Evolutionary conservation across 37 sponge, comb jelly and placozoan species (phyloP), one percentile per base, ranked within the genome.

Genomic region (Tethya wilhelma): DNA sequence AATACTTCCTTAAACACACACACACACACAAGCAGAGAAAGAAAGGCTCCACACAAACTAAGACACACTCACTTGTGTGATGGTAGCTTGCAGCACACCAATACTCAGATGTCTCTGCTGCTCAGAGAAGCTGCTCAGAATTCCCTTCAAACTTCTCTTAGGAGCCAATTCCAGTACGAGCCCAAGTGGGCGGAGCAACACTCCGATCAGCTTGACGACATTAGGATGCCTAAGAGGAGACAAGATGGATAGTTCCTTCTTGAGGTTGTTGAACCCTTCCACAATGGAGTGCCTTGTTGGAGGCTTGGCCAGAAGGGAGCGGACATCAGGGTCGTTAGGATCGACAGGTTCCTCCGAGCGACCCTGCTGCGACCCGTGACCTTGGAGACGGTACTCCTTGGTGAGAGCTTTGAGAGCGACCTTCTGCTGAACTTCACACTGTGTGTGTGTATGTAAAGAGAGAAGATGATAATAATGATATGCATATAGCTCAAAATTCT

Each of bases 91-190:
- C 55, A 49, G 55, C 55, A 49, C 55, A 49, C 55, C 9, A 17
- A 49, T 19, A 19, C 55, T 49, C 17, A 49, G 9, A 49, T 49
- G 55, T 17, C 9, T 19, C 9, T 49, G 17, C 55, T 49, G 17
- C 31, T 75, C 81, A 23, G 38, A 37, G 71, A 60, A 78, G 67
- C 74, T 67, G 9, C 33, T 37, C 22, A 89, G 73, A 0, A 86
- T 60, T 4, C 20, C 26, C 80, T 90, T 84, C 34, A 95, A 80
- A 25, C 87, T 89, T 5, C 87, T 83, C 59, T 42, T 38, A 2
- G 96, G 82, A 34, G 96, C 96, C 74, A 92, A 85, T 77, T 92
- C 93, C 64, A 95, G 82, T 0, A 95, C 68, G 49, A 94, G 81
- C 26, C 86, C 82, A 28, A 92, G 84, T 1, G 89, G 89, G 11